Conservation (phyloP, 2,888 invertebrate genomes). For the Dermolepida albohirtum region DNA sequence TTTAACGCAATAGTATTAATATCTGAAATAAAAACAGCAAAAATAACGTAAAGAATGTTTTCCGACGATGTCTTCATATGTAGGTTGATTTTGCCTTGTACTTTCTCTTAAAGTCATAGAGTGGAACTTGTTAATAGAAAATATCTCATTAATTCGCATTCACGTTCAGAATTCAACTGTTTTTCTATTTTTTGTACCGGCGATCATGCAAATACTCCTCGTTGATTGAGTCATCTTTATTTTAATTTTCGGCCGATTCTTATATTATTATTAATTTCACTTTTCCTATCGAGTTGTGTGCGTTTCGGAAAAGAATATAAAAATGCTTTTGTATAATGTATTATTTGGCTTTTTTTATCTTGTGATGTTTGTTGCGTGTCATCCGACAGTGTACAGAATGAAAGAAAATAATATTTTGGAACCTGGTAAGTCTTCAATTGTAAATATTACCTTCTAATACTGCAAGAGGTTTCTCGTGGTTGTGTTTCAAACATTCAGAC, state of each 20-base stretch:
- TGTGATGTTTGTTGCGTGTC: slow-evolving; percentile 40
- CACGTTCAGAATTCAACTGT: neutral
- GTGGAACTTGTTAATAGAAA: slow-evolving; percentile 35
- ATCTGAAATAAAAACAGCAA: neutral
- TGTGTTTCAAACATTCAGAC: too few relatives aligned
- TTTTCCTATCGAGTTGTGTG: neutral
- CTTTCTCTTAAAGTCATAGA: slow-evolving; percentile 40
- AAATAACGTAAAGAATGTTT: neutral
- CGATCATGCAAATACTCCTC: neutral
- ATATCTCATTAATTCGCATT: slow-evolving; percentile 6
- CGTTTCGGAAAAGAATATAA: slow-evolving; percentile 1
- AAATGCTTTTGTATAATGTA: neutral
- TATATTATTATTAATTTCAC: neutral
- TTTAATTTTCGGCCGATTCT: neutral
- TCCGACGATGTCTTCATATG: slow-evolving; percentile 34
- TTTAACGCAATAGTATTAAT: too few relatives aligned
- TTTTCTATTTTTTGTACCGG: neutral
- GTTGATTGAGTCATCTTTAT: neutral
- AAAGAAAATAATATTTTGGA: slow-evolving; percentile 67
- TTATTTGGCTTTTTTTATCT: slow-evolving; percentile 8
- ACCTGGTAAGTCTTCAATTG: slow-evolving; percentile 61
- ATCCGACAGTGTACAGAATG: slow-evolving; percentile 66
- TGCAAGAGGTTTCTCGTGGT: too few relatives aligned
- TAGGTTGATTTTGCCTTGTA: slow-evolving; percentile 43
- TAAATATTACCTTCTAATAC: too few relatives aligned